These are phyloP conservation scores for Rambutsinella grinnellia DNA, from an alignment of 2,888 invertebrate genomes.

Conservation along the genomic window DNA sequence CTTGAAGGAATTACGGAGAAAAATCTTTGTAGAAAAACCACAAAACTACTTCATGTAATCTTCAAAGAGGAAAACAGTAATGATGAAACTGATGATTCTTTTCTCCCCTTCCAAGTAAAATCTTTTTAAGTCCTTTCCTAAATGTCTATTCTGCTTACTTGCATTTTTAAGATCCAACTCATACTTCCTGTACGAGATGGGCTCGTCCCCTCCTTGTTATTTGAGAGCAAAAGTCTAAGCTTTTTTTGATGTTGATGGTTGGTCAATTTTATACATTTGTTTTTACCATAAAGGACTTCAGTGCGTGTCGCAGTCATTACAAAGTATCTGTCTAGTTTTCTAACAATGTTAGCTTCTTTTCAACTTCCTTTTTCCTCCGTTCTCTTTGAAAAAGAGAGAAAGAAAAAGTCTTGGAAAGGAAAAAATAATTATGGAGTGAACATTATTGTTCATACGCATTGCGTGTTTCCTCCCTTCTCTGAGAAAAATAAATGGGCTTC, in stretches of 20 bases:
- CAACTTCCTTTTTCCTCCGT: neutral
- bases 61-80: conserved; percentile 28
- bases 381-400: neutral
- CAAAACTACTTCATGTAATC: conserved; percentile 12
- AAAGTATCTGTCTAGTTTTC: conserved; percentile 24
- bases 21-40: neutral
- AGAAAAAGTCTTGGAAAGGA: neutral
- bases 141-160: conserved; percentile 42
- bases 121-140: neutral
- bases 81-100: neutral
- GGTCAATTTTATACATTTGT: neutral
- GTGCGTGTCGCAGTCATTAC: conserved; percentile 2
- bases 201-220: conserved; percentile 5
- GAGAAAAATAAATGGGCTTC: neutral
- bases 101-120: neutral
- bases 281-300: neutral
- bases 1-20: neutral
- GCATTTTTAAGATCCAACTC: conserved; percentile 51
- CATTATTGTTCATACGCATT: conserved; percentile 29
- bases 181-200: too few species aligned
- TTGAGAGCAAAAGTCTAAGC: neutral
- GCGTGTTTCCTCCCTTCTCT: conserved; percentile 17
- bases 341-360: neutral
- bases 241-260: neutral
- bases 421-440: neutral